These are phyloP conservation scores for Zosterops pallidus DNA, from an alignment of 2,113 vertebrate genomes.

Conservation along the genomic window DNA sequence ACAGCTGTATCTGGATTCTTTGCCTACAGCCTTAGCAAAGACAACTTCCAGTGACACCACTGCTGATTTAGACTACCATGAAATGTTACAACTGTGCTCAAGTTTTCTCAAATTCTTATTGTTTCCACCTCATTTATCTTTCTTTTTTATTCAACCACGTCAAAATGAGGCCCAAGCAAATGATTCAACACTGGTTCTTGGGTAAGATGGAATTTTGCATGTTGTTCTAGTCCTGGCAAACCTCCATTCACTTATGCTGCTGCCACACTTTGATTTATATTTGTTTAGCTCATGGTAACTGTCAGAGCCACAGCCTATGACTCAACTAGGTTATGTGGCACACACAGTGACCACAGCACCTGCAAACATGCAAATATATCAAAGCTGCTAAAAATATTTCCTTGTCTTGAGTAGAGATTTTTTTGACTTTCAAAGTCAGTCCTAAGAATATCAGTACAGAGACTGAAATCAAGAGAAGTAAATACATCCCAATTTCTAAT, in stretches of 20 bases:
- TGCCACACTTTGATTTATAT: neutral
- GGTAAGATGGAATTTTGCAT: neutral
- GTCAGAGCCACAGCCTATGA: neutral
- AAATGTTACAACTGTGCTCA: neutral
- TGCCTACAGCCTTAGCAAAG: neutral
- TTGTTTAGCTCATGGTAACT: neutral
- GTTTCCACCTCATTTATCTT: neutral
- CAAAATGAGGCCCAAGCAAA: neutral
- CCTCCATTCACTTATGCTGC: neutral
- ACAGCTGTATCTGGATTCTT: neutral
- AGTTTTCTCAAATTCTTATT: neutral
- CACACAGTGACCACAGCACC: neutral
- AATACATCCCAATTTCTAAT: neutral
- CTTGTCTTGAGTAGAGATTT: neutral
- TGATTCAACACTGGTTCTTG: neutral
- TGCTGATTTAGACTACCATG: neutral
- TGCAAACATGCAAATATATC: neutral
- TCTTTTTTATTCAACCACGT: neutral
- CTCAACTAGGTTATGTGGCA: neutral
- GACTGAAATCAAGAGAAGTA: neutral
- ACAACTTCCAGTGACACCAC: neutral
- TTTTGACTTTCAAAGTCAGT: neutral
- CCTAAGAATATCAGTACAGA: neutral
- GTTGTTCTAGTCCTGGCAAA: neutral
- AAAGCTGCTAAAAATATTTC: neutral